These are phyloP conservation scores for Drosophila truncata DNA, from an alignment of 1,140 invertebrate genomes.

Conservation along the genomic window DNA sequence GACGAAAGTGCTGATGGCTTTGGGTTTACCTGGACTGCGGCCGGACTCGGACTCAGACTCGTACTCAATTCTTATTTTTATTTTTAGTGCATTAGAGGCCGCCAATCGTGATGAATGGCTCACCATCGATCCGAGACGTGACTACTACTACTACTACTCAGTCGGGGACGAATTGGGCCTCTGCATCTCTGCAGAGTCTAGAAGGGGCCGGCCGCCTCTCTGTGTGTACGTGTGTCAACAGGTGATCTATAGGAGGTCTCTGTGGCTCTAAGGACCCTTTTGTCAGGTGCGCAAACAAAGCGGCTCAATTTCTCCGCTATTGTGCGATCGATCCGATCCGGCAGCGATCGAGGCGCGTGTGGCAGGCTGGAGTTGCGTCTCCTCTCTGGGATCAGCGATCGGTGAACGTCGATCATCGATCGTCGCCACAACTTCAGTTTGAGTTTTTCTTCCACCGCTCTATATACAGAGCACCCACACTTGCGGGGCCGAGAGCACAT, in stretches of 20 bases:
- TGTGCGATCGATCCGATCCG: slow-evolving; percentile 48
- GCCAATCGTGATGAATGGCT: slow-evolving; percentile 50
- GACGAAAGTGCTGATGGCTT: slow-evolving; percentile 19
- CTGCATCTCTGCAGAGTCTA: slow-evolving; percentile 24
- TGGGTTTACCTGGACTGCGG: slow-evolving; percentile 34
- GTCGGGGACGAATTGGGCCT: slow-evolving; percentile 37
- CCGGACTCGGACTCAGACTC: slow-evolving; percentile 1
- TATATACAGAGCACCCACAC: slow-evolving; percentile 58
- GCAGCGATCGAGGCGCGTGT: slow-evolving; percentile 68
- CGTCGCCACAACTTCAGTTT: slow-evolving; percentile 79
- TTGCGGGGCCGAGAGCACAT: slow-evolving; percentile 20
- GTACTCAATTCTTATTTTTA: slow-evolving; percentile 32
- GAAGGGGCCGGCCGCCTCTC: slow-evolving; percentile 17
- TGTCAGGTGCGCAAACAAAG: slow-evolving; percentile 47
- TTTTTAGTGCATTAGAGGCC: slow-evolving; percentile 50
- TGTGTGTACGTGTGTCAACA: slow-evolving; percentile 76
- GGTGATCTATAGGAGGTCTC: slow-evolving; percentile 39
- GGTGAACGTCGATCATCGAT: slow-evolving; percentile 34
- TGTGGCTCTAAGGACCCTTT: slow-evolving; percentile 58
- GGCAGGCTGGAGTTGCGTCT: slow-evolving; percentile 69
- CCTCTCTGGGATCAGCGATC: slow-evolving; percentile 42
- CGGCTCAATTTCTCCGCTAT: slow-evolving; percentile 75
- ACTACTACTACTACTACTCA: slow-evolving; percentile 67
- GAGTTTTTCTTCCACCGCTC: slow-evolving; percentile 73
- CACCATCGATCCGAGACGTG: slow-evolving; percentile 54